A percentile compares a stretch with the other conserved stretches of the same genome.
phyloP scores from a whole-genome alignment of 2,797 vertebrate species.

The Poeciliopsis infans region DNA sequence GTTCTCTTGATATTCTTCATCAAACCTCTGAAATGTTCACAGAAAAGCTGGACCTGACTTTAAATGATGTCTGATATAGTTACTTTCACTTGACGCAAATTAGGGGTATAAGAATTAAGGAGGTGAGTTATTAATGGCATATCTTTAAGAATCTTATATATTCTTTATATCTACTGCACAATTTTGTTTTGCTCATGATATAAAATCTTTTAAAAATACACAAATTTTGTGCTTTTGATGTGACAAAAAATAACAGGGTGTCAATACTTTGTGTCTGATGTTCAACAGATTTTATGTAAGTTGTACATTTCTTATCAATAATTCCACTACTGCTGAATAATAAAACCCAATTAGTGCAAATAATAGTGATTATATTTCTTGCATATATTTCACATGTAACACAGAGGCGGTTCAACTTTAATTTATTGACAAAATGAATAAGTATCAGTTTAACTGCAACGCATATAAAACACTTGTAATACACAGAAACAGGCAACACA shows the following conservation, averaged over 20 bases:
- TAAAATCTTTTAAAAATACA: neutral
- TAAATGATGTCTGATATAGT: neutral
- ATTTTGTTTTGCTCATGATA: neutral
- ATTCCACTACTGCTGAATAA: neutral
- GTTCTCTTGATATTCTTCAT: neutral
- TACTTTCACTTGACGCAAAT: neutral
- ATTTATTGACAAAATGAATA: neutral
- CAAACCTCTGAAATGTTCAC: no score
- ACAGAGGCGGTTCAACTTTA: neutral
- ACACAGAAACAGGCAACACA: neutral
- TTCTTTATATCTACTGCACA: neutral
- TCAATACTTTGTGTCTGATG: neutral
- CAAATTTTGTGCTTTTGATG: neutral
- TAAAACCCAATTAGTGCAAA: neutral
- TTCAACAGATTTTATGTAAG: neutral
- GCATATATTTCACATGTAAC: neutral
- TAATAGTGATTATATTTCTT: neutral
- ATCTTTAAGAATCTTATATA: neutral
- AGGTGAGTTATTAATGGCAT: neutral
- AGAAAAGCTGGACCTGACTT: neutral
- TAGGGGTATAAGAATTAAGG: neutral
- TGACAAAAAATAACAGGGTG: neutral
- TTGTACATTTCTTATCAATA: neutral
- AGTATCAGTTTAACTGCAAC: neutral
- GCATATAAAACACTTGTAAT: neutral